Evolutionary conservation across 2,113 vertebrate genomes (phyloP).

Genomic region (Pagrus major): DNA sequence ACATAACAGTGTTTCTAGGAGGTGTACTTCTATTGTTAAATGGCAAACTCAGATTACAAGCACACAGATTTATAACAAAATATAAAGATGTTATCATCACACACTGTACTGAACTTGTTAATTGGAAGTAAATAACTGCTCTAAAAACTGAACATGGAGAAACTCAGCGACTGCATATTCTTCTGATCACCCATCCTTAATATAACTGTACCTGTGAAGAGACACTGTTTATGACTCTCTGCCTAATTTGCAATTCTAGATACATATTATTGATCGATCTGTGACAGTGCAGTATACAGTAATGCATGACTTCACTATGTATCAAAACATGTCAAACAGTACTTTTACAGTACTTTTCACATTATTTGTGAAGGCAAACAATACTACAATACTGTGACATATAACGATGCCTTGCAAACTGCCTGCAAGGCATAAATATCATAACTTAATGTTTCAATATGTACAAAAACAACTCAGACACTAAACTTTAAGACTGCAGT

Average conservation of each 20-base stretch:
- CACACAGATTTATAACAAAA: too few species aligned
- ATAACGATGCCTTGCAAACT: neutral
- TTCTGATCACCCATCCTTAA: neutral
- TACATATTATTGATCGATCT: neutral
- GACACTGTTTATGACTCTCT: neutral
- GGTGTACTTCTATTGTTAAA: constrained; percentile 1
- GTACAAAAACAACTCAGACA: too few species aligned
- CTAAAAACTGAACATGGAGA: neutral
- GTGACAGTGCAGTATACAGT: neutral
- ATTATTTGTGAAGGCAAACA: neutral
- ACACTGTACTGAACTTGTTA: too few species aligned
- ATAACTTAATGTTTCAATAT: too few species aligned
- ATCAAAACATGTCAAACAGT: neutral
- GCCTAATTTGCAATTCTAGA: neutral
- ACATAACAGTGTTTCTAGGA: constrained; percentile 22
- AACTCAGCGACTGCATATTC: too few species aligned
- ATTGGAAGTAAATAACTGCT: too few species aligned
- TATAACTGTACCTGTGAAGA: neutral
- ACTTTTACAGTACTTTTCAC: too few species aligned
- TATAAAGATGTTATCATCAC: too few species aligned
- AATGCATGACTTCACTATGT: neutral
- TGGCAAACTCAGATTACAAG: neutral
- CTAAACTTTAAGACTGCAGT: too few species aligned
- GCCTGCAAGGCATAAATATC: too few species aligned
- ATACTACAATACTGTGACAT: neutral